Evolutionary conservation across 2,888 invertebrate species (phyloP), one percentile per base, ranked within the genome.

Genomic region (Eledona agricola): DNA sequence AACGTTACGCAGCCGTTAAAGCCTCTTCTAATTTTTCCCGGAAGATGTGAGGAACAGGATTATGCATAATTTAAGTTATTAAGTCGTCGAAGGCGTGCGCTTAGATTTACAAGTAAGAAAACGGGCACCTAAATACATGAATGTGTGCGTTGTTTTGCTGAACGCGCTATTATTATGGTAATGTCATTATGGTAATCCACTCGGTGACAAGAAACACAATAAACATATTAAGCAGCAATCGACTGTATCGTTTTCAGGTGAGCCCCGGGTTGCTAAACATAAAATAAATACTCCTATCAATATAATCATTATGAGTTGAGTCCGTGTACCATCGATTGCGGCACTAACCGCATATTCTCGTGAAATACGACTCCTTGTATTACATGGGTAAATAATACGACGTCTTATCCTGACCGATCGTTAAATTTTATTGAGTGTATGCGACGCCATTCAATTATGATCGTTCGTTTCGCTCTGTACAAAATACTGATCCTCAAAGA

Each of bases 121-220:
- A 31, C 13, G 15, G 43, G 32, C 32, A 43, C 43, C 43, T 32
- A 31, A 32, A 16, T 23, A 32, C 23, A 43, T 22, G 43, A 31
- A 22, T 19, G 43, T 7, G 16, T 32, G 9, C 12, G 40, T 16
- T 40, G 40, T 40, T 40, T 40, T 17, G 38, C 16, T 43, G 26
- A 32, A 32, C 32, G 23, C 43, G 23, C 20, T 43, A 32, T 43
- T 43, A 43, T 43, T 43, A 34, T 46, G 46, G 35, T 46, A 46
- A 32, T 50, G 34, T 50, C 40, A 40, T 40, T 50, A 50, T 50
- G 50, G 31, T 40, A 50, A 50, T 50, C 22, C 25, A 20, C 11
- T 40, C 31, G 26, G 40, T 32, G 32, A 50, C 40, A 40, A 50
- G 23, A 15, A 19, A 15, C 22, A 35, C 35, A 26, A 49, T 38